These are phyloP conservation scores for Coilia nasus DNA, from an alignment of 2,797 vertebrate genomes.

Conservation along the genomic window DNA sequence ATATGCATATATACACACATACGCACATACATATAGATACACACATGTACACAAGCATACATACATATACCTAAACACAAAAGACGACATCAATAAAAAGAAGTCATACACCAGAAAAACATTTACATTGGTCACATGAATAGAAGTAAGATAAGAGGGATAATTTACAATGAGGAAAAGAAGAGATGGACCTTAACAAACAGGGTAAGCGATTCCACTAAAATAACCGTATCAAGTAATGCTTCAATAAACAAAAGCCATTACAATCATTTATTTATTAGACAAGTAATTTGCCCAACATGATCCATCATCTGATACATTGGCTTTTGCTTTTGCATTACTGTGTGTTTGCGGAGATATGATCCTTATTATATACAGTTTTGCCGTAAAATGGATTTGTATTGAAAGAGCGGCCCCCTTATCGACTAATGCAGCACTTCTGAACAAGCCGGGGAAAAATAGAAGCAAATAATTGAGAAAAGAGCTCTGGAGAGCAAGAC, in stretches of 20 bases:
- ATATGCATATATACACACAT: too few relatives aligned
- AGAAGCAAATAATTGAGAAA: conserved; percentile 10
- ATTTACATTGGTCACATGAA: too few relatives aligned
- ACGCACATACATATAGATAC: too few relatives aligned
- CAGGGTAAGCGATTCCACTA: too few relatives aligned
- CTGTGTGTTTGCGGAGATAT: background rate
- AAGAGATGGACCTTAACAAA: too few relatives aligned
- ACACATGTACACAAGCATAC: too few relatives aligned
- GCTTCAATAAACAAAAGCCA: background rate
- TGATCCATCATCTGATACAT: background rate
- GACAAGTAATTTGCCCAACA: conserved; percentile 13
- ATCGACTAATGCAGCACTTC: conserved; percentile 8
- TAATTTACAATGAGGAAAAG: too few relatives aligned
- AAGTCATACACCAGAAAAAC: too few relatives aligned
- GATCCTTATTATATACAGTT: background rate
- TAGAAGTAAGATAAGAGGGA: too few relatives aligned
- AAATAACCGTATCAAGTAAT: background rate
- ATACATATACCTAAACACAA: too few relatives aligned
- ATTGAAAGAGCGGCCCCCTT: conserved; percentile 14
- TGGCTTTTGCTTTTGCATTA: conserved; percentile 21
- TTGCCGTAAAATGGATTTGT: background rate
- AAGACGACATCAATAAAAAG: too few relatives aligned
- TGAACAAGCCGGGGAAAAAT: conserved; percentile 28
- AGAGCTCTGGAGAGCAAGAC: conserved; percentile 45
- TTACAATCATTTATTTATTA: background rate